Percentiles rank a stretch among this genome's conserved stretches.
phyloP scores from a whole-genome alignment of 2,113 vertebrate genomes.

The Hippopotamus amphibius region DNA sequence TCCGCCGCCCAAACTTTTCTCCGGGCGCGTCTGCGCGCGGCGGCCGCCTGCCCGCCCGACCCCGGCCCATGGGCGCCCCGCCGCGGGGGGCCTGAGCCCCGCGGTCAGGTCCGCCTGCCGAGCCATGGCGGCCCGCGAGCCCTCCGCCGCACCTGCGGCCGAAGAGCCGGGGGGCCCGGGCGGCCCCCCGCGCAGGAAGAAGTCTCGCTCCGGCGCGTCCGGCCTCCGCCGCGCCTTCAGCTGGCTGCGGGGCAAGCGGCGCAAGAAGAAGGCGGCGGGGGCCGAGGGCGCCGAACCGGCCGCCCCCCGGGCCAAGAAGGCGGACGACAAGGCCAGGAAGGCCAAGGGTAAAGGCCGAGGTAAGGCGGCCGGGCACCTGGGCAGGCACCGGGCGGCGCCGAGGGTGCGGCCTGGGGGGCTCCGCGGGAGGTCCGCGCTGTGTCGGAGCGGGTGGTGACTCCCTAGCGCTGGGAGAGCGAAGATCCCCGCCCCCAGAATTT shows the following conservation, averaged over 20 bases:
- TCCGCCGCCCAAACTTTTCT: slow-evolving; percentile 83
- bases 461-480: neutral
- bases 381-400: slow-evolving; percentile 5
- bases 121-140: slow-evolving; percentile 85
- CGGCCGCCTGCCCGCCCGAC: neutral
- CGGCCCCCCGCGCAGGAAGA: slow-evolving; percentile 82
- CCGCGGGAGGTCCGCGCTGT: neutral
- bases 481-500: neutral
- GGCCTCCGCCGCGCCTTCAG: slow-evolving; percentile 92
- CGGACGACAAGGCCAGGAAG: slow-evolving; percentile 78
- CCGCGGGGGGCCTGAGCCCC: slow-evolving; percentile 64
- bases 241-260: slow-evolving; percentile 91
- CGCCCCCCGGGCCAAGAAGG: slow-evolving; percentile 77
- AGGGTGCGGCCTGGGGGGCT: neutral
- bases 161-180: slow-evolving; percentile 84
- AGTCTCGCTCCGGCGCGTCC: slow-evolving; percentile 86
- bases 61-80: slow-evolving; percentile 72
- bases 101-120: neutral
- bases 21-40: slow-evolving; percentile 59
- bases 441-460: neutral
- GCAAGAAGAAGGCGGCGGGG: slow-evolving; percentile 84
- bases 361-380: slow-evolving; percentile 74
- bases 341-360: slow-evolving; percentile 78
- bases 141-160: slow-evolving; percentile 89
- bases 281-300: slow-evolving; percentile 71